Percentiles rank a stretch among this genome's conserved stretches.
phyloP scores from a whole-genome alignment of 2,113 vertebrate species.

The Gavialis gangeticus region DNA sequence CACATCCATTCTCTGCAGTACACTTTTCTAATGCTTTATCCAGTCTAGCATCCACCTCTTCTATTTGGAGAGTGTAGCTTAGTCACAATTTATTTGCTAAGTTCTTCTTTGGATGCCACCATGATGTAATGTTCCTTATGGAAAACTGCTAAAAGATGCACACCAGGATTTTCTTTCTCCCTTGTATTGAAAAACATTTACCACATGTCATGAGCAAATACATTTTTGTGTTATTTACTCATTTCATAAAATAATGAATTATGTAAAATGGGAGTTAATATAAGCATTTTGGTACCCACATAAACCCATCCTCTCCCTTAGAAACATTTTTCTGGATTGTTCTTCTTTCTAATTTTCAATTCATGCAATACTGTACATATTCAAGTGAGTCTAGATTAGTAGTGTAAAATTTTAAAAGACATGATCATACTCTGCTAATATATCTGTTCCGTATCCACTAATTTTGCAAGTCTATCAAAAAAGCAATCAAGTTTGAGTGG shows the following conservation, averaged over 20 bases:
- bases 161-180: background rate
- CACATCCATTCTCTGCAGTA: background rate
- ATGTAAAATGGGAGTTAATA: background rate
- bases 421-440: conserved; percentile 3
- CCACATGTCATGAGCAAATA: background rate
- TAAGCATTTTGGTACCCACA: background rate
- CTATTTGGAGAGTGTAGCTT: background rate
- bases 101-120: background rate
- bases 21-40: background rate
- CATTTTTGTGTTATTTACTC: background rate
- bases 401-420: conserved; percentile 33
- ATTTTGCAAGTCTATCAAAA: conserved; percentile 64
- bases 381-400: background rate
- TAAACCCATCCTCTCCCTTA: background rate
- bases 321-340: conserved; percentile 7
- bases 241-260: background rate
- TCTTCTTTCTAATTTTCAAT: background rate
- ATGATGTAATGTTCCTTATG: background rate
- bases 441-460: background rate
- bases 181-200: background rate
- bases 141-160: background rate
- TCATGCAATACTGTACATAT: background rate
- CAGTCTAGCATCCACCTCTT: background rate
- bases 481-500: conserved; percentile 63
- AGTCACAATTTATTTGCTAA: background rate